phyloP scores from a whole-genome alignment of 2,888 invertebrate species.

The Lasius platythorax region DNA sequence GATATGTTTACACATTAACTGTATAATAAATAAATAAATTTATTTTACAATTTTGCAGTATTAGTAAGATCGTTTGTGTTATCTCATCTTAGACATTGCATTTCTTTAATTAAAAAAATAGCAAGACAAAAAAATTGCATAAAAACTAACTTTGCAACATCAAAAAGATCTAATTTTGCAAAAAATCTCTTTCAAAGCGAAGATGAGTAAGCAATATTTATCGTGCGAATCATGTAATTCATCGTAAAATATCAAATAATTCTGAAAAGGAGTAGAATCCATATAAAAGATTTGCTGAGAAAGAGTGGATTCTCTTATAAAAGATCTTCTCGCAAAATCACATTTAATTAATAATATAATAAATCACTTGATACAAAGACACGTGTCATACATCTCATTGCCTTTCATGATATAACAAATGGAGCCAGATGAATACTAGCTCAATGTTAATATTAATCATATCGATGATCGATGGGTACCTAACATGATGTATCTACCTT shows the following conservation, averaged over 20 bases:
- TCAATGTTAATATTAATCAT: slow-evolving; percentile 67
- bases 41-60: background rate
- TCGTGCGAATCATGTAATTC: background rate
- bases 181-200: background rate
- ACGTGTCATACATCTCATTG: slow-evolving; percentile 58
- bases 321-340: background rate
- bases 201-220: background rate
- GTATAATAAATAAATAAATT: background rate
- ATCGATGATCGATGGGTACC: slow-evolving; percentile 65
- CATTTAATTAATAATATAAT: slow-evolving; percentile 56
- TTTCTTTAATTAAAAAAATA: slow-evolving; percentile 5
- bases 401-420: slow-evolving; percentile 56
- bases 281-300: background rate
- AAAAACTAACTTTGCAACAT: background rate
- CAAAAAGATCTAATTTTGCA: background rate
- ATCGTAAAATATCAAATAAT: background rate
- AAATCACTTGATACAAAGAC: slow-evolving; percentile 55
- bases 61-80: slow-evolving; percentile 19
- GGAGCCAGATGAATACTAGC: slow-evolving; percentile 50
- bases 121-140: background rate
- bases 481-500: slow-evolving; percentile 36
- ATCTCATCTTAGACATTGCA: background rate
- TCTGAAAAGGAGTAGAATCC: background rate
- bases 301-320: background rate
- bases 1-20: slow-evolving; percentile 39